phyloP scores from a whole-genome alignment of 2,888 invertebrate genomes.

The Saturnia japonica region DNA sequence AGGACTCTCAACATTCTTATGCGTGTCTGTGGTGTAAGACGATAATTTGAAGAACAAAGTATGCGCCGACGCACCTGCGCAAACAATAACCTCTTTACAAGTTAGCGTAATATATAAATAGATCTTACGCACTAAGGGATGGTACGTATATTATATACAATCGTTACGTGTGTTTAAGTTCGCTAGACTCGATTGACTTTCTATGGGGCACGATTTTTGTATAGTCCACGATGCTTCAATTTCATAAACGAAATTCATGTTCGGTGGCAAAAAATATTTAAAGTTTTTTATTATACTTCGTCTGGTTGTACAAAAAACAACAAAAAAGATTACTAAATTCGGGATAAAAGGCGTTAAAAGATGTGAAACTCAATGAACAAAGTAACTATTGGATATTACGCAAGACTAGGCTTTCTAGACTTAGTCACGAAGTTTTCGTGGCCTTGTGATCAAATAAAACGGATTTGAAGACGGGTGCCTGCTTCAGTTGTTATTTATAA shows the following conservation, averaged over 20 bases:
- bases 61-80: conserved; percentile 69
- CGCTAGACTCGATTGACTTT: neutral
- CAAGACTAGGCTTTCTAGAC: conserved; percentile 56
- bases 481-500: conserved; percentile 18
- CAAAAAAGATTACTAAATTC: conserved; percentile 37
- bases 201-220: neutral
- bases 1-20: conserved; percentile 34
- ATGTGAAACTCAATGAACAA: conserved; percentile 44
- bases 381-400: conserved; percentile 38
- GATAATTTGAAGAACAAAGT: conserved; percentile 79
- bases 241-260: conserved; percentile 18
- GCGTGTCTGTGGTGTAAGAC: conserved; percentile 48
- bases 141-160: conserved; percentile 28
- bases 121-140: conserved; percentile 46
- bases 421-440: conserved; percentile 51
- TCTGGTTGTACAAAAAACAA: conserved; percentile 31
- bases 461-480: conserved; percentile 28
- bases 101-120: conserved; percentile 51
- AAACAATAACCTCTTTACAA: conserved; percentile 68
- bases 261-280: conserved; percentile 17
- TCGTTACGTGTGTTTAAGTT: conserved; percentile 2
- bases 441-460: conserved; percentile 49
- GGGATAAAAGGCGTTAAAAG: conserved; percentile 42
- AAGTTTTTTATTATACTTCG: conserved; percentile 29
- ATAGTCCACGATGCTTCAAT: conserved; percentile 10